Evolutionary conservation across 2,797 vertebrate species (phyloP).

Genomic region (Alfaro cultratus): DNA sequence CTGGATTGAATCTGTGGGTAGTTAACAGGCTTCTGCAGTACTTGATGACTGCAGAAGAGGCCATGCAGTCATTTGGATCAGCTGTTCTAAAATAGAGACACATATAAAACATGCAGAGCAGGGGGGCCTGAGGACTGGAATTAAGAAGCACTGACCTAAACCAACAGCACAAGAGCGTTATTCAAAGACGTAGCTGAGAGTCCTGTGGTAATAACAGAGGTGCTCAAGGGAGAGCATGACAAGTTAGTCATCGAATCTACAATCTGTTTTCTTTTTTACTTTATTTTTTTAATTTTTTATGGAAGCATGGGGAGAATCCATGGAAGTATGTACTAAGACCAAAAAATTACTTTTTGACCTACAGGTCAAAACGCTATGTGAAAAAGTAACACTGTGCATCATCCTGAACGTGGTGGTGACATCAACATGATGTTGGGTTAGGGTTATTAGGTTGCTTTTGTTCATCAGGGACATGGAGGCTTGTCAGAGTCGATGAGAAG

Average conservation of each 20-base stretch:
- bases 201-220: not conserved
- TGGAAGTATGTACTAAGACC: not conserved
- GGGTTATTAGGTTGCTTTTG: not conserved
- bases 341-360: not conserved
- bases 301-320: not conserved
- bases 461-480: not conserved
- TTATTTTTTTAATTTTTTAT: not conserved
- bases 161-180: too few species aligned
- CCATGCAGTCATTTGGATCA: too few species aligned
- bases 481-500: not conserved
- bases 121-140: too few species aligned
- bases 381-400: not conserved
- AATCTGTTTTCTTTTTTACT: not conserved
- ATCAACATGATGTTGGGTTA: not conserved
- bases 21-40: too few species aligned
- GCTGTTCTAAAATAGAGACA: too few species aligned
- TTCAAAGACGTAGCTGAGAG: not conserved
- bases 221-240: not conserved
- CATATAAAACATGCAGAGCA: too few species aligned
- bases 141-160: too few species aligned
- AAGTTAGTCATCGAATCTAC: not conserved
- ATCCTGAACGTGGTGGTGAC: not conserved
- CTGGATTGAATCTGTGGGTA: too few species aligned
- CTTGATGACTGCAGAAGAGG: too few species aligned
- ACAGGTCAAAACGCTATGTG: not conserved